phyloP scores from a whole-genome alignment of 2,797 vertebrate genomes.

The Echiichthys vipera region DNA sequence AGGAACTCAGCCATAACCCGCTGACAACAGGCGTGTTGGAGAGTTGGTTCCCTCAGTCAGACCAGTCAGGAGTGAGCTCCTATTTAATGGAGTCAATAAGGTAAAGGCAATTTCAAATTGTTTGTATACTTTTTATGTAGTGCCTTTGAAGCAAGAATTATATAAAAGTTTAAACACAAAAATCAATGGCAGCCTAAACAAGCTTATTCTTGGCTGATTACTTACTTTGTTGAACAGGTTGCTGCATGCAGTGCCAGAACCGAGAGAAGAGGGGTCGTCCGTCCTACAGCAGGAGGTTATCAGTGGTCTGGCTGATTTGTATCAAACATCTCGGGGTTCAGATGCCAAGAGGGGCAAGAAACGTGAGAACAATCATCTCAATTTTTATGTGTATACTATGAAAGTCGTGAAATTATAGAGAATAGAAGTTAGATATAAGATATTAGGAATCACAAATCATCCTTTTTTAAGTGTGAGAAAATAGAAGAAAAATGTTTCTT shows the following conservation, averaged over 20 bases:
- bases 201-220: background rate
- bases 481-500: background rate
- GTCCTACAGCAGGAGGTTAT: slow-evolving; percentile 85
- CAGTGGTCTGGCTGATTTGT: slow-evolving; percentile 87
- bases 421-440: background rate
- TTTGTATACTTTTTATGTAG: background rate
- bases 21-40: slow-evolving; percentile 82
- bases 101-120: slow-evolving; percentile 75
- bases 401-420: background rate
- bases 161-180: background rate
- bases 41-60: slow-evolving; percentile 91
- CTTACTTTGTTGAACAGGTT: slow-evolving; percentile 75
- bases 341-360: slow-evolving; percentile 81
- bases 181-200: background rate
- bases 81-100: slow-evolving; percentile 94
- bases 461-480: background rate
- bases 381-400: background rate
- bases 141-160: background rate
- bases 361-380: slow-evolving; percentile 76
- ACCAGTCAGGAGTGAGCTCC: slow-evolving; percentile 89
- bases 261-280: slow-evolving; percentile 55
- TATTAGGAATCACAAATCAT: background rate
- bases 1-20: slow-evolving; percentile 80
- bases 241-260: slow-evolving; percentile 83
- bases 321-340: slow-evolving; percentile 83